Evolutionary conservation across 64 coral and sea anemone genomes (phyloP), one percentile per base, ranked within the genome.

Genomic region (Acropora tenuis): DNA sequence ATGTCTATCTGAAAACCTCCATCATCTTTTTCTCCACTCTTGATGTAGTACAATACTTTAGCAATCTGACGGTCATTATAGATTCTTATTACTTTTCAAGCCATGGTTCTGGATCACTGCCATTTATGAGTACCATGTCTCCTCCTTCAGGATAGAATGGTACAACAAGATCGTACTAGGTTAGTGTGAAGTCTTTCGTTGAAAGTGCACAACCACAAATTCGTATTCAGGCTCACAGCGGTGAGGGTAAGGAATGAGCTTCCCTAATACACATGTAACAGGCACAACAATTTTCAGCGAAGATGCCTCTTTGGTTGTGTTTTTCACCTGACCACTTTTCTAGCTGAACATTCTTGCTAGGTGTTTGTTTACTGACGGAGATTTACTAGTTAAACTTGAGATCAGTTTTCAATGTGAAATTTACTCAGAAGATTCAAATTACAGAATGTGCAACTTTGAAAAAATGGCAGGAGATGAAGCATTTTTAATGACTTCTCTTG

Each of bases 1-100:
- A 75, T 75, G 73, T 44, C 73, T 75, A 75, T 75, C 73, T 75
- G 73, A 75, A 43, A 75, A 75, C 73, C 42, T 8, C 73, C 73
- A 75, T 75, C 73, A 75, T 75, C 73, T 75, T 75, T 75, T 75
- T 75, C 73, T 75, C 73, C 73, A 75, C 73, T 75, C 73, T 75
- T 75, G 40, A 44, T 45, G 73, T 75, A 75, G 42, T 75, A 75
- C 40, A 75, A 75, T 44, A 75, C 5, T 75, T 75, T 75, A 44
- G 73, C 73, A 75, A 75, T 75, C 42, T 75, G 73, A 75, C 73
- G 73, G 73, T 75, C 73, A 45, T 75, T 43, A 75, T 75, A 75
- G 41, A 75, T 45, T 41, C 41, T 45, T 75, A 75, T 44, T 75
- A 75, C 73, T 75, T 75, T 75, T 75, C 73, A 75, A 75, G 40